Evolutionary conservation across 1,140 invertebrate genomes (phyloP), one percentile per base, ranked within the genome.

Genomic region (Drosophila repletoides): DNA sequence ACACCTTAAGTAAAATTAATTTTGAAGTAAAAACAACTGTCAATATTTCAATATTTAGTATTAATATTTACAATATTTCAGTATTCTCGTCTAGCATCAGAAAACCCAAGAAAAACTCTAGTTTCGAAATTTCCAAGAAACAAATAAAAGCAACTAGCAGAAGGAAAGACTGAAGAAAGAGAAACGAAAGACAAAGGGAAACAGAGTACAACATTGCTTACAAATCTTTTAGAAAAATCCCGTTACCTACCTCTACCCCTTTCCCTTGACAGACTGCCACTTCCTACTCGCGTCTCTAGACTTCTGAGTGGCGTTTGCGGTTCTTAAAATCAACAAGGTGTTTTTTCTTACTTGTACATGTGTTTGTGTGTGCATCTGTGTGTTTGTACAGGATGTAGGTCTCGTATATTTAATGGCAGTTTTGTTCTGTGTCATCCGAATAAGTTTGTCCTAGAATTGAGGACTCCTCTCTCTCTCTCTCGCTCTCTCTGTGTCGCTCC

Each of bases 261-360:
- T 4, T 15, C 26, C 9, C 12, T 5, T 14, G 5, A 7, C 40
- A 33, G 7, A 7, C n/a, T 4, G 12, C 14, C 14, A 9, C 7
- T 7, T 24, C 14, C 21, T 63, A 10, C 17, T 19, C 19, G 22
- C 19, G 26, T 5, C 7, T 12, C 24, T 48, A 26, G 15, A 46
- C 40, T 12, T 40, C 12, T 48, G 33, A 49, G 43, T 49, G 55
- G 33, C 24, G 53, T 49, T 65, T 59, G 53, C 36, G 43, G 63
- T 66, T 59, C 7, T 34, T 64, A 72, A 40, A 64, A 70, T 60
- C 72, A 81, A 70, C 77, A 81, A 83, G 77, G 72, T 83, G 72
- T 58, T 33, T 52, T 22, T 31, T 17, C 21, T 10, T 17, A 7
- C 36, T 12, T 36, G 49, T 38, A 33, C 22, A 12, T 45, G 33